These are phyloP conservation scores for Griposia aprilina DNA, from an alignment of 2,888 invertebrate genomes.

Conservation along the genomic window DNA sequence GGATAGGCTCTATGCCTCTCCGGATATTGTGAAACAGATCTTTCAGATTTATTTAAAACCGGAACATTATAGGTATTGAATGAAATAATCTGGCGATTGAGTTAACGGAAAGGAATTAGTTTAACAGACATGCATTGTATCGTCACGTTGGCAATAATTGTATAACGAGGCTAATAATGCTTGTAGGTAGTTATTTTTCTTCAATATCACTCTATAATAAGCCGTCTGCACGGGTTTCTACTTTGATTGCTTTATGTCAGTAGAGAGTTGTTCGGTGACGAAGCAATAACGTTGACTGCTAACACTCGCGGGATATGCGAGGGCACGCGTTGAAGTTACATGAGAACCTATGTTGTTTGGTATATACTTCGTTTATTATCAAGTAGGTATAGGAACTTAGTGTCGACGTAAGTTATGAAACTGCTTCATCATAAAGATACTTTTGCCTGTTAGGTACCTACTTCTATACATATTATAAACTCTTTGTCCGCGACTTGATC, in stretches of 20 bases:
- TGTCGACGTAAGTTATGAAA: neutral
- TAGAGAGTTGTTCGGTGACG: slow-evolving; percentile 1
- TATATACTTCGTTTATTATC: neutral
- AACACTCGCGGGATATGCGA: slow-evolving; percentile 36
- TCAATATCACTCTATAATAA: neutral
- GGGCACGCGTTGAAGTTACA: slow-evolving; percentile 36
- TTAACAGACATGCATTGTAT: neutral
- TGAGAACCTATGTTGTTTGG: neutral
- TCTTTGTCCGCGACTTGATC: no score
- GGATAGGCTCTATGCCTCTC: neutral
- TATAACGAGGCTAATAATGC: neutral
- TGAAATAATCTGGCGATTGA: neutral
- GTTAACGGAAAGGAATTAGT: no score
- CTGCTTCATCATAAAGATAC: no score
- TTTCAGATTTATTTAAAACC: neutral
- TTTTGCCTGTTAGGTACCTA: no score
- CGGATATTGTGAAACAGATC: no score
- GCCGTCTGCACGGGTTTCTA: neutral
- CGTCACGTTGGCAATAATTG: neutral
- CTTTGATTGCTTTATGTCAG: slow-evolving; percentile 15
- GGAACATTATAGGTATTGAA: neutral
- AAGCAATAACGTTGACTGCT: slow-evolving; percentile 22
- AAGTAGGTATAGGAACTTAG: neutral
- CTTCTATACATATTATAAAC: no score
- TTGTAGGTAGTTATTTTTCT: neutral